Evolutionary conservation across 2,888 invertebrate genomes (phyloP).

Genomic region (Agrochola macilenta): DNA sequence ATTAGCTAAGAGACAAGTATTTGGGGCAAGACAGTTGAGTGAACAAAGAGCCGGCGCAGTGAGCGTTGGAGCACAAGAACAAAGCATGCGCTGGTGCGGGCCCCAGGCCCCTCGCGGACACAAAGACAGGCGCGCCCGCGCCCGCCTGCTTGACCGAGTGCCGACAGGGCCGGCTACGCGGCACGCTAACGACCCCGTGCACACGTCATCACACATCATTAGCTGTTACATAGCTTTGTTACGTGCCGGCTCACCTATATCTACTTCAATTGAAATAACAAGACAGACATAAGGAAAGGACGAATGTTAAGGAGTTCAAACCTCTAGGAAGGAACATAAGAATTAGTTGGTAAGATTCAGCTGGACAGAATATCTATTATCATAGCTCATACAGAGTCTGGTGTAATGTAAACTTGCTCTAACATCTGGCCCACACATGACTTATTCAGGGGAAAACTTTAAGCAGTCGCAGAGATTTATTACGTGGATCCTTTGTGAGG

Average conservation of each 20-base stretch:
- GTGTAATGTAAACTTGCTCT: not conserved
- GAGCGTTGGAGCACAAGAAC: conserved; percentile 40
- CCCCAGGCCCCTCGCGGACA: not conserved
- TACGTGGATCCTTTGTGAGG: not conserved
- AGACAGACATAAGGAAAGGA: not conserved
- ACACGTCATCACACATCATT: conserved; percentile 25
- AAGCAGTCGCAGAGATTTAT: not conserved
- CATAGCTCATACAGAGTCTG: not conserved
- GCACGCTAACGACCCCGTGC: conserved; percentile 21
- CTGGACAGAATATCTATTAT: not conserved
- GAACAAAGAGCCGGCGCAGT: conserved; percentile 37
- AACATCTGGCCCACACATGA: not conserved
- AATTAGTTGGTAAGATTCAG: not conserved
- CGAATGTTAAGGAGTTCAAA: not conserved
- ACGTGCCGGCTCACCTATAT: conserved; percentile 19
- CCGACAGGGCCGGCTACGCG: conserved; percentile 1
- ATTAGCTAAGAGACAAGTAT: conserved; percentile 55
- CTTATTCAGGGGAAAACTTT: not conserved
- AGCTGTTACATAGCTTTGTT: conserved; percentile 6
- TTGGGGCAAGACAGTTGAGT: conserved; percentile 47
- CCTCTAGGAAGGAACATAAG: not conserved
- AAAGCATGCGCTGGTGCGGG: conserved; percentile 28
- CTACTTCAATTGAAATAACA: not conserved
- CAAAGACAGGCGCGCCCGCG: conserved; percentile 35
- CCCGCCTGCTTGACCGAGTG: conserved; percentile 44